Conservation (phyloP, 2,888 invertebrate genomes). For the Sepiola atlantica region DNA sequence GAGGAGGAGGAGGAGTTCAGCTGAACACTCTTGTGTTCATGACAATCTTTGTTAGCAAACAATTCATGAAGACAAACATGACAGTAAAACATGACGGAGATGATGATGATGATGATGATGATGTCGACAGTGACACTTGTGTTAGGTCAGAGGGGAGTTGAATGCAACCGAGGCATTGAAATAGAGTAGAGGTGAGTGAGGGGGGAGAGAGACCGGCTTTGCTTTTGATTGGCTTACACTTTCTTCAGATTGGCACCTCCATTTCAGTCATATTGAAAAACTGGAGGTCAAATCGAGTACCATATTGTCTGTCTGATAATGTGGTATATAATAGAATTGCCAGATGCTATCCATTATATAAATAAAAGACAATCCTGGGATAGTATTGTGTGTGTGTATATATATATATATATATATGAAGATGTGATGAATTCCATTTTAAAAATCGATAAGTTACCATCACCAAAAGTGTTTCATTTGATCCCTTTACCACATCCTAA, state of each 20-base stretch:
- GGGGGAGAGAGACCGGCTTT: background rate
- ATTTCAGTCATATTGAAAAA: background rate
- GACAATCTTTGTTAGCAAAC: constrained; percentile 4
- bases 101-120: no score
- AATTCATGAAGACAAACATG: background rate
- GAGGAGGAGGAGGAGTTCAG: background rate
- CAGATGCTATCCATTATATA: background rate
- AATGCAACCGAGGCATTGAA: background rate
- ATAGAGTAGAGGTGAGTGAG: no score
- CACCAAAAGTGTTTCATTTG: no score
- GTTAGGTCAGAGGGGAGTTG: background rate
- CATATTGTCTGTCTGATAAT: no score
- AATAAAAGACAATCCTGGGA: background rate
- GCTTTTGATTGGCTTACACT: background rate
- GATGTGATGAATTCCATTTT: no score
- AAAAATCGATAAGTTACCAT: no score
- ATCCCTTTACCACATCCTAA: no score
- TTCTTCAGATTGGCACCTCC: background rate
- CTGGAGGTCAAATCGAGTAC: no score
- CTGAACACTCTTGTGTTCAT: background rate
- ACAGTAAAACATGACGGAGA: background rate
- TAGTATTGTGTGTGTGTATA: background rate
- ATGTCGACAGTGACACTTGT: background rate
- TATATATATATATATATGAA: background rate
- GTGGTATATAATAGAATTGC: no score